Evolutionary conservation across 2,113 vertebrate genomes (phyloP).

Genomic region (Pomatostomus ruficeps): DNA sequence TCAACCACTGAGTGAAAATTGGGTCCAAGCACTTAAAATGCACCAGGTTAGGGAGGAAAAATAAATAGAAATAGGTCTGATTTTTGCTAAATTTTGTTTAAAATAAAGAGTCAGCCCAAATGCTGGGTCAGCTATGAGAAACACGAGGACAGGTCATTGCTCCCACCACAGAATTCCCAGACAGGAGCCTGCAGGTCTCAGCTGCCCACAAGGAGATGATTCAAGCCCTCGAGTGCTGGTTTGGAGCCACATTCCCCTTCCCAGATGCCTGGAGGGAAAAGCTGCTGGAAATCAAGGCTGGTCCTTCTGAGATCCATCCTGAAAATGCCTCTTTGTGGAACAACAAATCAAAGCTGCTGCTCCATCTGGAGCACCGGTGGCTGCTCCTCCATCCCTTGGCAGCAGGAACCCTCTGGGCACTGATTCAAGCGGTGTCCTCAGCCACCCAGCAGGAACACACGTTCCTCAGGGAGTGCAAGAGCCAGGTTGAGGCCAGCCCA

Average conservation of each 20-base stretch:
- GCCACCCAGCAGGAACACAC: not conserved
- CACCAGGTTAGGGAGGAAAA: not conserved
- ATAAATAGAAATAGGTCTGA: not conserved
- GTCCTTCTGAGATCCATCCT: not conserved
- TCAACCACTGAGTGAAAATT: not conserved
- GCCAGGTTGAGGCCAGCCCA: not conserved
- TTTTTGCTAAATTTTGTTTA: not conserved
- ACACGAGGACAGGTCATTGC: not conserved
- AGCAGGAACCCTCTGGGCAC: not conserved
- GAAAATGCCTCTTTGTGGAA: not conserved
- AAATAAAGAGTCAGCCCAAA: not conserved
- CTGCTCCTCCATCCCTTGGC: not conserved
- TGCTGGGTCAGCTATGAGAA: not conserved
- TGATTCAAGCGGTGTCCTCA: not conserved
- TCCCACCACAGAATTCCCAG: not conserved
- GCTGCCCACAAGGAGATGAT: not conserved
- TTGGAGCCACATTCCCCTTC: not conserved
- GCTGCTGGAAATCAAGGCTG: not conserved
- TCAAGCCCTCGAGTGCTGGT: rapidly evolving
- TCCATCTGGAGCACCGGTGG: not conserved
- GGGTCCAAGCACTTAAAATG: not conserved
- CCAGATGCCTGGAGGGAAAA: not conserved
- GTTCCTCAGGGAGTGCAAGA: not conserved
- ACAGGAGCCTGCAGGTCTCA: not conserved
- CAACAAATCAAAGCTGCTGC: not conserved